Conservation (phyloP, 30 jellyfish, hydroid and myxozoan genomes). For the Morbakka virulenta region DNA sequence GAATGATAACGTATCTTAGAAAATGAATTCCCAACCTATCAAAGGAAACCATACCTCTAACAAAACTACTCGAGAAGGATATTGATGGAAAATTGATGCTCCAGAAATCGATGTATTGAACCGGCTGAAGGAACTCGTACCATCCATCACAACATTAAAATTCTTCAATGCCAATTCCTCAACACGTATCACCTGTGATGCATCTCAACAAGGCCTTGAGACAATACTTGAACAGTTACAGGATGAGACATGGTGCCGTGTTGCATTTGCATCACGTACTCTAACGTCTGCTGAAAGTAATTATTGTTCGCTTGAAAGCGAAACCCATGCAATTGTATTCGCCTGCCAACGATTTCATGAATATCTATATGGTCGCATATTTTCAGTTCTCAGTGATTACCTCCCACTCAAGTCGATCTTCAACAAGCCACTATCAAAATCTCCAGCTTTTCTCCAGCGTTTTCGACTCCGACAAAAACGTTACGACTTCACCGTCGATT, state of each 20-base stretch:
- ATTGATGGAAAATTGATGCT: slow-evolving; percentile 9
- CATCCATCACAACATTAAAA: slow-evolving; percentile 31
- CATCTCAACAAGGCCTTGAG: slow-evolving; percentile 60
- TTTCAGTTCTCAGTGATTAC: slow-evolving; percentile 18
- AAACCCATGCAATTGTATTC: slow-evolving; percentile 43
- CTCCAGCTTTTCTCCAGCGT: slow-evolving; percentile 50
- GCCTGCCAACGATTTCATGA: slow-evolving; percentile 50
- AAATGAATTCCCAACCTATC: slow-evolving; percentile 47
- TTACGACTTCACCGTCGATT: slow-evolving; percentile 34
- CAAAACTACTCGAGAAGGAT: slow-evolving; percentile 43
- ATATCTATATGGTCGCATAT: slow-evolving; percentile 42
- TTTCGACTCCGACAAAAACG: slow-evolving; percentile 38
- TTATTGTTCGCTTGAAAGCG: slow-evolving; percentile 45
- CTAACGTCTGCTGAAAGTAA: slow-evolving; percentile 42
- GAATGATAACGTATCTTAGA: slow-evolving; percentile 41
- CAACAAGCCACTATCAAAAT: slow-evolving; percentile 13
- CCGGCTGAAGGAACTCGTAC: slow-evolving; percentile 29
- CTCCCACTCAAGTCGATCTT: slow-evolving; percentile 39
- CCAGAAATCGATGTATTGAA: slow-evolving; percentile 36
- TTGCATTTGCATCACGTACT: slow-evolving; percentile 73
- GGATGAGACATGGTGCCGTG: slow-evolving; percentile 45
- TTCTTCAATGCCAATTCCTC: slow-evolving; percentile 46
- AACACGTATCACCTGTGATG: slow-evolving; percentile 55
- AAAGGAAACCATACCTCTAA: slow-evolving; percentile 53
- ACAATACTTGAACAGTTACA: slow-evolving; percentile 71